Conservation (phyloP, 2,888 invertebrate genomes). For the Biston stratarius region DNA sequence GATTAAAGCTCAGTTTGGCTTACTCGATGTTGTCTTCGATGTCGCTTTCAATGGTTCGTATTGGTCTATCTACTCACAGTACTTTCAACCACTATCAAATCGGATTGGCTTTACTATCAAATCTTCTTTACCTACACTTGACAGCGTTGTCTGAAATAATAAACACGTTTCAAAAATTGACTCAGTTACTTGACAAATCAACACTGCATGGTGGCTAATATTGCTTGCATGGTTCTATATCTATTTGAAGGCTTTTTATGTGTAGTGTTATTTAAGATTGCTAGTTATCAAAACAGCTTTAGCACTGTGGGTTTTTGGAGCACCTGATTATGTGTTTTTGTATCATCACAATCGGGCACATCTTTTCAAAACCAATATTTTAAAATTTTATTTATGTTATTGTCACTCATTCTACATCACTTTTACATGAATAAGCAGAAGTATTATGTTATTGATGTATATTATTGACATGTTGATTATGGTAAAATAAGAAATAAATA, state of each 20-base stretch:
- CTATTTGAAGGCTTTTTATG: conserved; percentile 81
- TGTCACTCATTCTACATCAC: conserved; percentile 17
- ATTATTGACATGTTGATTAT: no score
- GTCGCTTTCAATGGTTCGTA: conserved; percentile 85
- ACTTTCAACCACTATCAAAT: conserved; percentile 69
- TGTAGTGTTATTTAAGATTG: conserved; percentile 68
- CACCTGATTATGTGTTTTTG: conserved; percentile 41
- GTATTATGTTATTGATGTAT: not conserved
- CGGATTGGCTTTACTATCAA: conserved; percentile 66
- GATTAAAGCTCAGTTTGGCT: conserved; percentile 70
- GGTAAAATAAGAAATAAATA: no score
- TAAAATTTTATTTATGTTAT: conserved; percentile 15
- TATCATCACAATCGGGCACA: conserved; percentile 32
- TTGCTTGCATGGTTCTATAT: conserved; percentile 78
- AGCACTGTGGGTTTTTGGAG: conserved; percentile 47
- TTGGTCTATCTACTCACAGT: conserved; percentile 80
- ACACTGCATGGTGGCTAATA: conserved; percentile 80
- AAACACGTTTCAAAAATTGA: conserved; percentile 59
- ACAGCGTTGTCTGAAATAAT: conserved; percentile 63
- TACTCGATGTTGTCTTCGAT: conserved; percentile 84
- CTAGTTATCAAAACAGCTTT: conserved; percentile 54
- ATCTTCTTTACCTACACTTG: conserved; percentile 64
- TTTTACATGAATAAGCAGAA: not conserved
- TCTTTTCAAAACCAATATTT: conserved; percentile 11
- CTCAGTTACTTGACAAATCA: conserved; percentile 61